Evolutionary conservation across 2,797 vertebrate species (phyloP).

Genomic region (Leptoclinus maculatus): DNA sequence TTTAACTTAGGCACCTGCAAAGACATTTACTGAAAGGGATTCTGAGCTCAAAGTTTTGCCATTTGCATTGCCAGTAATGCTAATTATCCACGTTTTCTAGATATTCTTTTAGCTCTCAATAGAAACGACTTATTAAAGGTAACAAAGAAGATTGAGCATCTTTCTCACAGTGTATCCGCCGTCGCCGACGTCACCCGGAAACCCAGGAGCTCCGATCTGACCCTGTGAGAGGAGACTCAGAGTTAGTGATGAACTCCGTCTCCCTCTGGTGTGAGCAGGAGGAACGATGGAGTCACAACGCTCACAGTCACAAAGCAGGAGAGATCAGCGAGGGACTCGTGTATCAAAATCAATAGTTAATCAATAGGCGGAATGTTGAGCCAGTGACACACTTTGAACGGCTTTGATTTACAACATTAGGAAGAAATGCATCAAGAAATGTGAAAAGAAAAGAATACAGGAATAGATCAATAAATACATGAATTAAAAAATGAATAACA

Average conservation of each 20-base stretch:
- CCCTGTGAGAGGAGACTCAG: slow-evolving; percentile 69
- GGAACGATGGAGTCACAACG: background rate
- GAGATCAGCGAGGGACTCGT: background rate
- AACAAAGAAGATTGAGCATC: background rate
- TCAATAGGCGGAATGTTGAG: background rate
- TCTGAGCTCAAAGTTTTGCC: background rate
- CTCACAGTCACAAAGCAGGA: background rate
- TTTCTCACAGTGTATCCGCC: slow-evolving; percentile 79
- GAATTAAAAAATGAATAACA: background rate
- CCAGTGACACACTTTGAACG: background rate
- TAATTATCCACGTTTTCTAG: background rate
- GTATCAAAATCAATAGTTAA: background rate
- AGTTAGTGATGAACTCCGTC: background rate
- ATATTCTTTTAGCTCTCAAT: too few species aligned
- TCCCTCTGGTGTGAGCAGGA: background rate
- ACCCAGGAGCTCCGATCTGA: slow-evolving; percentile 80
- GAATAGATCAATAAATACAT: background rate
- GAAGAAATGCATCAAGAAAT: background rate
- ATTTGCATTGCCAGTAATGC: background rate
- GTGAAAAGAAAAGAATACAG: background rate
- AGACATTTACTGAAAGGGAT: too few species aligned
- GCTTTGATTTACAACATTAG: background rate
- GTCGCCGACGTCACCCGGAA: slow-evolving; percentile 80
- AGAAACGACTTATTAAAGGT: background rate
- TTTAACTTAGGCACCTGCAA: too few species aligned